Conservation (phyloP, 2,888 invertebrate species). For the Bursaphelenchus okinawaensis region DNA sequence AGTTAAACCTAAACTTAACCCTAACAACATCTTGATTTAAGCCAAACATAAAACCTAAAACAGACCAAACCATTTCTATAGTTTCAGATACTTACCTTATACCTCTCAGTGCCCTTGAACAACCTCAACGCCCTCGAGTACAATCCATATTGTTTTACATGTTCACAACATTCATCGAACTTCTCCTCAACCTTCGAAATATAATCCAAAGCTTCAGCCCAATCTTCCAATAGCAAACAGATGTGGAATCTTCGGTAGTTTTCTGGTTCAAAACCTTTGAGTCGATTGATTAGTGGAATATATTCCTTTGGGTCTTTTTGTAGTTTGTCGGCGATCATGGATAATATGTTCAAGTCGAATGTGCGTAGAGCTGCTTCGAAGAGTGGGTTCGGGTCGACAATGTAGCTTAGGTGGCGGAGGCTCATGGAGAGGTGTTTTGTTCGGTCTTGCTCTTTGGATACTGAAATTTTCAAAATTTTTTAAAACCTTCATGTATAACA, state of each 20-base stretch:
- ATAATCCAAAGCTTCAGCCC: conserved; percentile 32
- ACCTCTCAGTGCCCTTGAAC: conserved; percentile 24
- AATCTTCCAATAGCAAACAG: conserved; percentile 39
- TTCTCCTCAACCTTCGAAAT: conserved; percentile 24
- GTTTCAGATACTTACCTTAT: conserved; percentile 26
- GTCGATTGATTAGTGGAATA: conserved; percentile 38
- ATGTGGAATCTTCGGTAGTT: conserved; percentile 39
- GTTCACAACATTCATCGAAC: conserved; percentile 35
- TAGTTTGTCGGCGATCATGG: conserved; percentile 35
- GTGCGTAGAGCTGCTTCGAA: conserved; percentile 47
- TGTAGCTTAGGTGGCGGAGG: conserved; percentile 44
- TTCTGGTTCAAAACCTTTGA: conserved; percentile 28
- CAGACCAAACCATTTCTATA: no score
- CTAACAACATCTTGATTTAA: no score
- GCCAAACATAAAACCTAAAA: no score
- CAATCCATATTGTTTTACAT: conserved; percentile 27
- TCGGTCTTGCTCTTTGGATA: conserved; percentile 2
- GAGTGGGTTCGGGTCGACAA: conserved; percentile 38
- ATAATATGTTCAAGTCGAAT: conserved; percentile 43
- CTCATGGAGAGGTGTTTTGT: conserved; percentile 22
- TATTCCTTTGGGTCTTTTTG: conserved; percentile 40
- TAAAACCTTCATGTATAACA: not conserved
- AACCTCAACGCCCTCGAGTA: conserved; percentile 26
- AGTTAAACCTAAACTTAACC: no score
- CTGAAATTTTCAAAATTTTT: not conserved